Base-by-base conservation (phyloP, 2,113 vertebrate genomes). In the Arizona elegans region DNA sequence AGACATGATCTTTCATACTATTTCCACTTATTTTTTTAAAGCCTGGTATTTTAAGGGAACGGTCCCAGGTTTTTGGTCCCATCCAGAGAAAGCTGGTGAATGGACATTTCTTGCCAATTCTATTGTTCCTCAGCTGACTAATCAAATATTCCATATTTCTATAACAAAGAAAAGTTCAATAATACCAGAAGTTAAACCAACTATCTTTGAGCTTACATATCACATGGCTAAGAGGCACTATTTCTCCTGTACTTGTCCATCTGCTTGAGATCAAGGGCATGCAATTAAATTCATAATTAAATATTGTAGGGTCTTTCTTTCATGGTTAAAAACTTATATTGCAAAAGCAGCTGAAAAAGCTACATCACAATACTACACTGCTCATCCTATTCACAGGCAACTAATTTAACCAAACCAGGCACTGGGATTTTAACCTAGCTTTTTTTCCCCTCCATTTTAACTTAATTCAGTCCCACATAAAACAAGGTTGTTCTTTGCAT, bases 401-500 rank as follows among this genome's bases (percentile, higher is more conserved):
- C 92, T 96, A 96, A 93, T 96, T 97, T 81, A 94, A 94, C 17
- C 96, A 97, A 95, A 93, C 97, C 97, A 96, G 97, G 95, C 95
- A 97, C 96, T 97, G 96, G 96, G 96, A 97, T 94, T 97, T 94
- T 89, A 94, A 90, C 55, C 96, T 1, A 50, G 90, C 94, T 97
- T 94, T 95, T 92, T 29, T n/a, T n/a, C 54, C 50, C 93, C 94
- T 92, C 94, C 96, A 94, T 95, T 97, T 97, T 91, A 96, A 87
- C 94, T 90, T 91, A 97, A 90, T 96, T 95, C 85, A 97, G 96
- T 97, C 95, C 95, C 91, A 90, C 56, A 54, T 26, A 93, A 97
- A 94, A 96, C 89, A 95, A 93, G 97, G 95, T 96, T 96, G 95
- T 96, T 97, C 94, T 96, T 95, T 95, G 96, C 97, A 97, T 95